Base-by-base conservation (phyloP, 2,888 invertebrate genomes). In the Conus canariensis region DNA sequence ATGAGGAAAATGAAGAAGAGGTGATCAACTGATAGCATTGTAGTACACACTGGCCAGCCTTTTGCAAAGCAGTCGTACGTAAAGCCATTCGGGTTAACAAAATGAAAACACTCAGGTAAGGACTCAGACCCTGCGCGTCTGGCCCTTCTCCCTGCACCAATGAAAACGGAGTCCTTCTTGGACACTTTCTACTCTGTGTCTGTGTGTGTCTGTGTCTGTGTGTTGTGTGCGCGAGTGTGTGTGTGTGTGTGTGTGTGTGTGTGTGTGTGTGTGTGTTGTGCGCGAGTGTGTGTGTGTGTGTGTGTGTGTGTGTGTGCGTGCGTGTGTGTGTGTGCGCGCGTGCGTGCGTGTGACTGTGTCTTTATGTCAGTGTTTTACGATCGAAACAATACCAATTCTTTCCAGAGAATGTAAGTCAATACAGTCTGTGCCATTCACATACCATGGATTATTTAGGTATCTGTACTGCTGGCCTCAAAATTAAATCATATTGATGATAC, bases 311-410 rank as follows among this genome's bases (percentile, higher is more conserved):
- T 67, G 64, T 19, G 60, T 45, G 67, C 16, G 59, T 64, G 87
- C 25, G 30, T 67, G 64, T 87, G 87, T 87, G 64, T 87, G 70
- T 70, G 30, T 30, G 67, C 64, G 64, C 30, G 30, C 64, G 87
- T 12, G 56, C 25, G 67, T 87, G 87, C 64, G 70, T 87, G 67
- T 87, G 67, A 14, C 30, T 83, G 83, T 83, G 56, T 83, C 14
- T 83, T 22, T 80, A 25, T 67, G 67, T 19, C 16, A 1, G 67
- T 19, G 67, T 67, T 67, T 19, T 12, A 67, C 67, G 74, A 64
- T 30, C 12, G n/a, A 87, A 19, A 70, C n/a, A 88, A 67, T 67
- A 2, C 0, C 22, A 19, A 67, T 67, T 67, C 22, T 67, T 67
- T 67, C 45, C 45, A 45, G 30, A 45, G 45, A 45, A 45, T 45